Conservation (phyloP, 1,140 invertebrate species). For the Pogonomyrmex californicus region DNA sequence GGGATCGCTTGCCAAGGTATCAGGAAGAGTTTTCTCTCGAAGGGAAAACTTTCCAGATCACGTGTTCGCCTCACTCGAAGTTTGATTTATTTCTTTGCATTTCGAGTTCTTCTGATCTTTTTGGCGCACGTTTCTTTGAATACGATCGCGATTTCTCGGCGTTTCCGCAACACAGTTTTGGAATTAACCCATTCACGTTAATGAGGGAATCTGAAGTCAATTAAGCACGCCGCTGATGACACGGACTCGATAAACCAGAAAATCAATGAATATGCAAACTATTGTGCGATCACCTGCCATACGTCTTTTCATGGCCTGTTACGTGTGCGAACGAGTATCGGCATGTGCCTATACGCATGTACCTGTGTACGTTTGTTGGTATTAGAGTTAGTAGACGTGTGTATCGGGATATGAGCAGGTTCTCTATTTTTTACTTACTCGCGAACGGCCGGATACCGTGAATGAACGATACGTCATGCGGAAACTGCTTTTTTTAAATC, state of each 20-base stretch:
- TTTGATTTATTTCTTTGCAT: not conserved
- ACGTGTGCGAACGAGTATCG: conserved; percentile 41
- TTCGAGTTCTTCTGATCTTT: conserved; percentile 38
- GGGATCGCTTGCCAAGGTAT: not conserved
- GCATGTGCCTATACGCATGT: not conserved
- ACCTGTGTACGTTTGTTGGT: not conserved
- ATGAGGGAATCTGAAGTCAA: conserved; percentile 83
- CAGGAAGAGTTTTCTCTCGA: not conserved
- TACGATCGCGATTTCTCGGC: conserved; percentile 30
- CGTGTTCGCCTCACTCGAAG: not conserved
- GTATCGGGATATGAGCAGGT: conserved; percentile 12
- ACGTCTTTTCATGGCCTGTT: conserved; percentile 55
- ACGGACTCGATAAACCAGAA: conserved; percentile 78
- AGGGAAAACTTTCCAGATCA: not conserved
- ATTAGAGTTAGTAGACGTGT: not conserved
- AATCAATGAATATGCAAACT: conserved; percentile 82
- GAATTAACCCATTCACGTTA: conserved; percentile 82
- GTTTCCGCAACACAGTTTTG: conserved; percentile 66
- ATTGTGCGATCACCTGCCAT: conserved; percentile 75
- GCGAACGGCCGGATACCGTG: conserved; percentile 12
- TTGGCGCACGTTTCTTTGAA: not conserved
- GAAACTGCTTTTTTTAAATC: conserved; percentile 23
- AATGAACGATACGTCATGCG: conserved; percentile 23
- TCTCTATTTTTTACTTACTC: conserved; percentile 42
- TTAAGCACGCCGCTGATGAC: conserved; percentile 80